phyloP scores from a whole-genome alignment of 2,888 invertebrate species.

The Baronia brevicornis region DNA sequence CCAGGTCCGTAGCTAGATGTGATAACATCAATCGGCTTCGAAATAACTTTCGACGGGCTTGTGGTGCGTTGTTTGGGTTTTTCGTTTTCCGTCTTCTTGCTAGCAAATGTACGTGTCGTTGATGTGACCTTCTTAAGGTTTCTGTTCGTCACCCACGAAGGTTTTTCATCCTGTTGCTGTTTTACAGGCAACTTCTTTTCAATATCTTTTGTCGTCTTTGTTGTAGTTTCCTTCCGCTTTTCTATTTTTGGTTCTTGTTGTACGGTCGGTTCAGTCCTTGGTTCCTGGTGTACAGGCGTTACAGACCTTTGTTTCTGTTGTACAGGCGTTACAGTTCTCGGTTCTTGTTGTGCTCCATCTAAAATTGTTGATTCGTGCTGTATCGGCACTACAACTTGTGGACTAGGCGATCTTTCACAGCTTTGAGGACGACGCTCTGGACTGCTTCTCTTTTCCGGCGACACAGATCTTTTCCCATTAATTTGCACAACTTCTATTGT shows the following conservation, averaged over 20 bases:
- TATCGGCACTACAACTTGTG: background rate
- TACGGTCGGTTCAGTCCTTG: too few relatives aligned
- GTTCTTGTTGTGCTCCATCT: too few relatives aligned
- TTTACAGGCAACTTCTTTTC: slow-evolving; percentile 48
- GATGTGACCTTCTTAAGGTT: slow-evolving; percentile 73
- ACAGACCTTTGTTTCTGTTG: too few relatives aligned
- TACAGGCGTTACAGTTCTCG: too few relatives aligned
- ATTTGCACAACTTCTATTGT: slow-evolving; percentile 40
- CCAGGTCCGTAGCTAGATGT: slow-evolving; percentile 90
- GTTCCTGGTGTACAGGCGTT: too few relatives aligned
- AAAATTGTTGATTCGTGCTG: too few relatives aligned
- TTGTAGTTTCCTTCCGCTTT: slow-evolving; percentile 44
- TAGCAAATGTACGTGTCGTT: slow-evolving; percentile 51
- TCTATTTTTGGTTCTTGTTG: slow-evolving; percentile 33
- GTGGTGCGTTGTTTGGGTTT: slow-evolving; percentile 55
- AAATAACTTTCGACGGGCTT: slow-evolving; percentile 53
- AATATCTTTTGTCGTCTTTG: slow-evolving; percentile 46
- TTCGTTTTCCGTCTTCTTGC: slow-evolving; percentile 52
- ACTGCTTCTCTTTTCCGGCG: slow-evolving; percentile 41
- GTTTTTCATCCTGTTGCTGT: slow-evolving; percentile 68
- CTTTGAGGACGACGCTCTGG: slow-evolving; percentile 22
- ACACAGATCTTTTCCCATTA: slow-evolving; percentile 52
- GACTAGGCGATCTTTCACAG: slow-evolving; percentile 13
- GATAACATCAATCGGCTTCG: slow-evolving; percentile 78
- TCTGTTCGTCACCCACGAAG: slow-evolving; percentile 78